Evolutionary conservation across 1,140 invertebrate species (phyloP), one percentile per base, ranked within the genome.

Genomic region (Thereuonema tuberculata): DNA sequence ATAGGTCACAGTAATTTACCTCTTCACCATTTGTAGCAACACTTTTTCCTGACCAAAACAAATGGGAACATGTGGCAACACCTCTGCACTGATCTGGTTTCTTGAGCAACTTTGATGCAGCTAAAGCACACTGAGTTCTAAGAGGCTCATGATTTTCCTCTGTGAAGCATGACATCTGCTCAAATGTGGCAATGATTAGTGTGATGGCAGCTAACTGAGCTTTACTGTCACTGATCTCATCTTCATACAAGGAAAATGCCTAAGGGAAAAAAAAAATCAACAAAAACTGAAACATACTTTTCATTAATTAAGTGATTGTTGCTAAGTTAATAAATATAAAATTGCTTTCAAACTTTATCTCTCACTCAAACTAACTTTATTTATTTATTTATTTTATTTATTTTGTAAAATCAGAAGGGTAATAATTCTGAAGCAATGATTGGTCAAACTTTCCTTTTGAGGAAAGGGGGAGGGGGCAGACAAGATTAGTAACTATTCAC

Each of bases 101-200:
- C 75, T 98, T 95, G 0, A 99, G 77, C 52, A 99, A 76, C 74
- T 98, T 98, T 52, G 92, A 90, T 1, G 92, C 93, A 2, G 93
- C 91, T 43, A 94, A 73, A 3, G 90, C 91, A 75, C 92, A 97
- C 66, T 98, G 91, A 17, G 91, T 96, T 54, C 93, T 77, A 47
- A 99, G 79, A 0, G 96, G 93, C 66, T 96, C 91, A n/a, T 93
- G 92, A 71, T 97, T 98, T 70, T 99, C 96, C 65, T 96, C 92
- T 61, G 85, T 82, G 68, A 98, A 94, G 63, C 89, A 93, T 61
- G 82, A 82, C 76, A 95, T 92, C 72, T 94, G 88, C 71, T 98
- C 93, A 61, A 98, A 85, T 0, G 94, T 96, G 43, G 88, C 91
- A 62, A 96, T 93, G 29, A 99, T 93, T 1, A 98, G 76, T 0